Evolutionary conservation across 2,113 vertebrate species (phyloP).

Genomic region (Psettodes erumei): DNA sequence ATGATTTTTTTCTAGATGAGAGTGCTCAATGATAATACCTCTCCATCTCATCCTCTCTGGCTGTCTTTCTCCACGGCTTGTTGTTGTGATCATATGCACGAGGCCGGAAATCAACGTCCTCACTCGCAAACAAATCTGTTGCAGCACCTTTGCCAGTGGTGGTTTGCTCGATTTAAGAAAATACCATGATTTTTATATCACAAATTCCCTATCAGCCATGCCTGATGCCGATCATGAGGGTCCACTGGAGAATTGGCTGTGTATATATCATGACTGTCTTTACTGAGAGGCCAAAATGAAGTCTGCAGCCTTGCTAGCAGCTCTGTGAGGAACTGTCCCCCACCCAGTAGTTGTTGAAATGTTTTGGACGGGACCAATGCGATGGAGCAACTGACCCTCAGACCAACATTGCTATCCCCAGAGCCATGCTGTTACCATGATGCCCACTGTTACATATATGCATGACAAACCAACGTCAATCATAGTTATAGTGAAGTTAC

Average conservation of each 20-base stretch:
- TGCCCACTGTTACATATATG: neutral
- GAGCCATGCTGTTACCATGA: neutral
- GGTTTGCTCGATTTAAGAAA: neutral
- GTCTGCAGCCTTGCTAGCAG: neutral
- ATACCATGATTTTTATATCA: neutral
- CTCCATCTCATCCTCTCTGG: neutral
- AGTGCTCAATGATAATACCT: neutral
- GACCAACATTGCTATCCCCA: too few species aligned
- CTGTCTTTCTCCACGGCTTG: neutral
- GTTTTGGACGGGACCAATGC: neutral
- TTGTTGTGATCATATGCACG: neutral
- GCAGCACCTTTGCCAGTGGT: neutral
- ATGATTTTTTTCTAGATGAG: constrained; percentile 2
- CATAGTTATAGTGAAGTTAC: too few species aligned
- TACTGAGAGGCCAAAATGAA: neutral
- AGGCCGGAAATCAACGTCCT: neutral
- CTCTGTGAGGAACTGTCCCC: neutral
- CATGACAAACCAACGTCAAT: too few species aligned
- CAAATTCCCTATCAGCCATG: neutral
- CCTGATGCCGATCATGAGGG: neutral
- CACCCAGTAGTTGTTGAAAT: neutral
- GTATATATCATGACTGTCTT: neutral
- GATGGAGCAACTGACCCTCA: too few species aligned
- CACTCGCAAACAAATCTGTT: too few species aligned
- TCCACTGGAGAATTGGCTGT: neutral